These are phyloP conservation scores for Urechis unicinctus DNA, from an alignment of 2,888 invertebrate genomes.

Conservation along the genomic window DNA sequence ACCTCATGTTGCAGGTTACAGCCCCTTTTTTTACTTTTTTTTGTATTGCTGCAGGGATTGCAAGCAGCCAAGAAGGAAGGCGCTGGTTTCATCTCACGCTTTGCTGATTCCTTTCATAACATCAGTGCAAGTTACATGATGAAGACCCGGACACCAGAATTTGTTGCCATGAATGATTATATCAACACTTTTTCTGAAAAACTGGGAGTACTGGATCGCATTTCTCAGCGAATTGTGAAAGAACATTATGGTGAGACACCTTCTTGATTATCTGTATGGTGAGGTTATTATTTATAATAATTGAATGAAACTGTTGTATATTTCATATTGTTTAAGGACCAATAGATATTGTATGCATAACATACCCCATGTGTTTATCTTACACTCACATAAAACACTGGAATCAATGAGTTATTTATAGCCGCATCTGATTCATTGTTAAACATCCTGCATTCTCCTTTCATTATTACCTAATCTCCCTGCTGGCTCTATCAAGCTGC, in stretches of 20 bases:
- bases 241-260: constrained; percentile 22
- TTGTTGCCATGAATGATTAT: constrained; percentile 61
- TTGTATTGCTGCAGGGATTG: constrained; percentile 56
- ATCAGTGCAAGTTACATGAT: constrained; percentile 56
- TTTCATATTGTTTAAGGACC: too few species aligned
- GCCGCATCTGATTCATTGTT: too few species aligned
- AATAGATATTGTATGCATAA: too few species aligned
- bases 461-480: too few species aligned
- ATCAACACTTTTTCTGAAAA: constrained; percentile 60
- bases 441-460: too few species aligned
- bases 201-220: constrained; percentile 60
- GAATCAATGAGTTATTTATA: too few species aligned
- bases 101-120: constrained; percentile 59
- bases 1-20: not conserved
- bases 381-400: too few species aligned
- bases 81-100: constrained; percentile 56
- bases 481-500: too few species aligned
- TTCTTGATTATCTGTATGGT: not conserved
- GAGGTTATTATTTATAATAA: not conserved
- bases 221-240: constrained; percentile 52
- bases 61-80: constrained; percentile 59
- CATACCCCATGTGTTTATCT: too few species aligned
- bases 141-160: constrained; percentile 60
- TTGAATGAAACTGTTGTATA: too few species aligned
- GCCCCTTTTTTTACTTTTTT: not conserved